Conservation (phyloP, 2,797 vertebrate genomes). For the Fratercula arctica region DNA sequence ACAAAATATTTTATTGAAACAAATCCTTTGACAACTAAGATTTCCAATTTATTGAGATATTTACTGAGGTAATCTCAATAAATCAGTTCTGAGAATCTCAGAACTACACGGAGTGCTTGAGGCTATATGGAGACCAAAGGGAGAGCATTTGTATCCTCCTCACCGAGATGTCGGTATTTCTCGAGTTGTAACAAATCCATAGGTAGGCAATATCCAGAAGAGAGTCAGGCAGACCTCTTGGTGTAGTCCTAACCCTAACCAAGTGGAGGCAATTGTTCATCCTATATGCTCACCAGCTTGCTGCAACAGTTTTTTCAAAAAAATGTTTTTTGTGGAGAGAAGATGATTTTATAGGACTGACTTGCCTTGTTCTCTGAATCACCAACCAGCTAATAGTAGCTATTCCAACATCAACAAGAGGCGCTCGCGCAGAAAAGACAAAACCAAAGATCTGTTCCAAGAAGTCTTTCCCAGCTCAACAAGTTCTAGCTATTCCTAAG, state of each 20-base stretch:
- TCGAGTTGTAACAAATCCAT: background rate
- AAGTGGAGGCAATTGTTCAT: background rate
- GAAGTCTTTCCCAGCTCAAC: constrained; percentile 64
- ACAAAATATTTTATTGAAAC: background rate
- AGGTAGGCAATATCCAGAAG: background rate
- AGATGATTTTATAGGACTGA: background rate
- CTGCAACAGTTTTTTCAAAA: background rate
- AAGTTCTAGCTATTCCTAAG: constrained; percentile 57
- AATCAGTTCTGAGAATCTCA: background rate
- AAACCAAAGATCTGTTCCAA: constrained; percentile 60
- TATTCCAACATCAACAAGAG: constrained; percentile 60
- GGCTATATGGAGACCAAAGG: background rate
- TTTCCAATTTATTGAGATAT: background rate
- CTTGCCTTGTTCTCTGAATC: constrained; percentile 33
- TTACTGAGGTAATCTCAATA: background rate
- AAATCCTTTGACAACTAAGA: background rate
- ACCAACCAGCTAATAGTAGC: background rate
- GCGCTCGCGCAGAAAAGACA: constrained; percentile 39
- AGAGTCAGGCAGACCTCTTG: background rate
- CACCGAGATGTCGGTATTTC: background rate
- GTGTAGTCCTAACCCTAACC: background rate
- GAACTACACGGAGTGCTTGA: background rate
- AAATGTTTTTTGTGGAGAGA: background rate
- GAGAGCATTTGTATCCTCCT: background rate
- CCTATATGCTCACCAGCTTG: background rate